phyloP scores from a whole-genome alignment of 92 coral and sea anemone genomes.

The Paramuricea clavata region DNA sequence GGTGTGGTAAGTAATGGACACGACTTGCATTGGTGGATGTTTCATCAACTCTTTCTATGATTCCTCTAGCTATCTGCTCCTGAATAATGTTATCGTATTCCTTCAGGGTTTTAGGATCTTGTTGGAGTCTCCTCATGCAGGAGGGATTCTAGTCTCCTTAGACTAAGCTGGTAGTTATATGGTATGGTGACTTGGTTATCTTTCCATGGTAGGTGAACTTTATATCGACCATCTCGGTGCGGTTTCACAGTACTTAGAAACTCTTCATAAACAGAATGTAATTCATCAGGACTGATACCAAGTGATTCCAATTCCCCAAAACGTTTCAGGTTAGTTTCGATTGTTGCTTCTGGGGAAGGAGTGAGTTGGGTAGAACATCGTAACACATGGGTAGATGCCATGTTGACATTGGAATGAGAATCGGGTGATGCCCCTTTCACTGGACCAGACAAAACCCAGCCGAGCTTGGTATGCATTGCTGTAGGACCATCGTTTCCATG shows the following conservation, averaged over 20 bases:
- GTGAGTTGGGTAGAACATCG: not conserved
- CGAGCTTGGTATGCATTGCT: conserved; percentile 31
- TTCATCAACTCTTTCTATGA: not conserved
- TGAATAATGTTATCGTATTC: not conserved
- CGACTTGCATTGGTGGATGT: not conserved
- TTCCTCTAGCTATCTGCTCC: not conserved
- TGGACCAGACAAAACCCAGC: conserved; percentile 36
- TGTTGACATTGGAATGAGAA: not conserved
- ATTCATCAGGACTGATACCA: not conserved
- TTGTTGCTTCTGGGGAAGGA: not conserved
- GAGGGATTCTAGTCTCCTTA: not conserved
- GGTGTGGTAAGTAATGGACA: conserved; percentile 18
- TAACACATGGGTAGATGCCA: not conserved
- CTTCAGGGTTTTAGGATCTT: not conserved
- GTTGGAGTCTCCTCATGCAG: not conserved
- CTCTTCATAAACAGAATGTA: not conserved
- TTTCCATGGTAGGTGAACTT: conserved; percentile 10
- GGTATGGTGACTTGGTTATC: conserved; percentile 11
- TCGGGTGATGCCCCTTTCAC: not conserved
- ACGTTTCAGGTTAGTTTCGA: conserved; percentile 11
- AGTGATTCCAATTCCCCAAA: not conserved
- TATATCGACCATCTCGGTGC: not conserved
- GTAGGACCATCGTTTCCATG: conserved; percentile 26
- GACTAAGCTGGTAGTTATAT: not conserved
- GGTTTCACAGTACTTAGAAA: not conserved